Conservation (phyloP, 2,888 invertebrate species). For the Drosophila antonietae region DNA sequence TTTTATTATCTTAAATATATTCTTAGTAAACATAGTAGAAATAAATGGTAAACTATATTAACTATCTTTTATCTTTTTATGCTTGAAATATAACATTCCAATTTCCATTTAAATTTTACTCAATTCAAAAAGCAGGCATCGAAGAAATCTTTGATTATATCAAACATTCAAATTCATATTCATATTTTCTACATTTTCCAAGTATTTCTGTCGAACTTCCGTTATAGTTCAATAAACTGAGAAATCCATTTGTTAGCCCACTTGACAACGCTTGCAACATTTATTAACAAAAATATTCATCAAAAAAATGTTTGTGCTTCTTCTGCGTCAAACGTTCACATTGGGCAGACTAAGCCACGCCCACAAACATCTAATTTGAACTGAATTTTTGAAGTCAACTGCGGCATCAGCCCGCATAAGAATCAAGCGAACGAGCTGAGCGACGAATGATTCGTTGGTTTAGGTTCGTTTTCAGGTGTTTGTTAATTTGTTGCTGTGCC, state of each 20-base stretch:
- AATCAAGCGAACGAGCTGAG: neutral
- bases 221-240: constrained; percentile 5
- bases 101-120: neutral
- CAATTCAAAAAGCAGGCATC: neutral
- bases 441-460: constrained; percentile 32
- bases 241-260: neutral
- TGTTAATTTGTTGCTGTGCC: constrained; percentile 58
- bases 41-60: too few species aligned
- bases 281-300: constrained; percentile 20
- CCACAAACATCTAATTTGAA: constrained; percentile 48
- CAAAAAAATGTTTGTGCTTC: constrained; percentile 9
- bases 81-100: neutral
- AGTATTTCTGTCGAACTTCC: neutral
- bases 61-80: too few species aligned
- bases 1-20: too few species aligned
- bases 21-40: too few species aligned
- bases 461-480: constrained; percentile 48
- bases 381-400: constrained; percentile 47
- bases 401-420: constrained; percentile 44
- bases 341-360: constrained; percentile 46
- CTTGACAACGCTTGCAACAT: constrained; percentile 10
- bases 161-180: neutral
- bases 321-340: constrained; percentile 37
- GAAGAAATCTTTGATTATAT: neutral
- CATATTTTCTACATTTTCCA: neutral